Conservation (phyloP, 2,888 invertebrate species). For the Bombylius major region DNA sequence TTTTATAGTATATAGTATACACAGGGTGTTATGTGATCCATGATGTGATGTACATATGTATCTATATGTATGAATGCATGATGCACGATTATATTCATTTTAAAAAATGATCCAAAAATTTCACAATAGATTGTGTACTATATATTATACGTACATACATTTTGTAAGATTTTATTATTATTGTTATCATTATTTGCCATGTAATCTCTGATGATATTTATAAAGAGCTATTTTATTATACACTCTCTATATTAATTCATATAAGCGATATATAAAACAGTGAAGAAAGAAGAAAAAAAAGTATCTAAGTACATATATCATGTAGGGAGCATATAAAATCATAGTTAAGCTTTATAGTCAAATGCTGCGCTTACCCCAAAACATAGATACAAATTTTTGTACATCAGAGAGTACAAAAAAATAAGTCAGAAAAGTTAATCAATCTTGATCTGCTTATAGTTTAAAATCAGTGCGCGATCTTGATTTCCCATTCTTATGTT, state of each 20-base stretch:
- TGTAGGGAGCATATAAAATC: not conserved
- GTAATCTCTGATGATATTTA: not conserved
- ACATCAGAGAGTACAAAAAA: not conserved
- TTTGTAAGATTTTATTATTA: not conserved
- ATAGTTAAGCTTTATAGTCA: too few relatives aligned
- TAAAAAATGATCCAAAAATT: not conserved
- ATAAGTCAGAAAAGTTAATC: conserved; percentile 10
- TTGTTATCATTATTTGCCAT: not conserved
- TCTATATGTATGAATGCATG: not conserved
- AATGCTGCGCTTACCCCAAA: too few relatives aligned
- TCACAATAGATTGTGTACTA: not conserved
- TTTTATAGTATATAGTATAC: not conserved
- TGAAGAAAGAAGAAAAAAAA: too few relatives aligned
- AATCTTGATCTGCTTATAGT: conserved; percentile 15
- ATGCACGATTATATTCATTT: conserved; percentile 3
- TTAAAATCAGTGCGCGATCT: conserved; percentile 10
- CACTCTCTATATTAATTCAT: too few relatives aligned
- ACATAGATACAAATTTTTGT: not conserved
- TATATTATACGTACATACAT: too few relatives aligned
- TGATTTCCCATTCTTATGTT: not conserved
- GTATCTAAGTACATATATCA: not conserved
- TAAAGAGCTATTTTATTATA: too few relatives aligned
- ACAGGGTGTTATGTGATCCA: conserved; percentile 4
- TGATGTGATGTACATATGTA: not conserved
- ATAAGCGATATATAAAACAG: too few relatives aligned